These are phyloP conservation scores for Herpailurus yagouaroundi DNA, from an alignment of 2,113 vertebrate species.

Conservation along the genomic window DNA sequence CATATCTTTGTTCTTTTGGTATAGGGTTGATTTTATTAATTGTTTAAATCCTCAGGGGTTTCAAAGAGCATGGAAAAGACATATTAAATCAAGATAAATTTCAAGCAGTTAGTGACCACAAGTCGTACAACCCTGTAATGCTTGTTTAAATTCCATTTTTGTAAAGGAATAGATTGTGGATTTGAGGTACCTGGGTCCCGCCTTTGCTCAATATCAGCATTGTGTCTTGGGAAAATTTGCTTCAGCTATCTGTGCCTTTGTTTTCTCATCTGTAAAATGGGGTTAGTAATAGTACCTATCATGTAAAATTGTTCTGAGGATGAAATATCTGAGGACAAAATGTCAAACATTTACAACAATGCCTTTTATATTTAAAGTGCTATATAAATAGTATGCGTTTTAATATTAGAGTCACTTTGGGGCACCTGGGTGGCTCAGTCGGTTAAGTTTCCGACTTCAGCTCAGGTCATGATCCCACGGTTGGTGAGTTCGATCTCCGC, in stretches of 20 bases:
- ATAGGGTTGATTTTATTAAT: neutral
- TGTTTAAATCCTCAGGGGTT: neutral
- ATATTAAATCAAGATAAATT: neutral
- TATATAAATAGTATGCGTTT: neutral
- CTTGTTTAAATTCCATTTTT: neutral
- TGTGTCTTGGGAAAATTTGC: neutral
- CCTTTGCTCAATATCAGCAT: neutral
- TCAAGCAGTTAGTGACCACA: neutral
- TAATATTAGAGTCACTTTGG: neutral
- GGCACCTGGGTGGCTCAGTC: no score
- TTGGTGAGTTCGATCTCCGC: no score
- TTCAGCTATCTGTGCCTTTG: neutral
- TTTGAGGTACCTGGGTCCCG: neutral
- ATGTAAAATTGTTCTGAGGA: neutral
- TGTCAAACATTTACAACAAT: neutral
- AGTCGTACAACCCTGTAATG: neutral
- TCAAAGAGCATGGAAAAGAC: neutral
- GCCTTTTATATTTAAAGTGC: neutral
- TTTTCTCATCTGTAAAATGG: neutral
- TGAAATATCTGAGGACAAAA: no score
- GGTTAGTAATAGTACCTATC: neutral
- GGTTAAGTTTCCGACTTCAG: no score
- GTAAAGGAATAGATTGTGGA: neutral
- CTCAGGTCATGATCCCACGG: no score
- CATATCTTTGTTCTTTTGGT: neutral